Evolutionary conservation across 1,140 invertebrate species (phyloP).

Genomic region (Eubasilissa regina): DNA sequence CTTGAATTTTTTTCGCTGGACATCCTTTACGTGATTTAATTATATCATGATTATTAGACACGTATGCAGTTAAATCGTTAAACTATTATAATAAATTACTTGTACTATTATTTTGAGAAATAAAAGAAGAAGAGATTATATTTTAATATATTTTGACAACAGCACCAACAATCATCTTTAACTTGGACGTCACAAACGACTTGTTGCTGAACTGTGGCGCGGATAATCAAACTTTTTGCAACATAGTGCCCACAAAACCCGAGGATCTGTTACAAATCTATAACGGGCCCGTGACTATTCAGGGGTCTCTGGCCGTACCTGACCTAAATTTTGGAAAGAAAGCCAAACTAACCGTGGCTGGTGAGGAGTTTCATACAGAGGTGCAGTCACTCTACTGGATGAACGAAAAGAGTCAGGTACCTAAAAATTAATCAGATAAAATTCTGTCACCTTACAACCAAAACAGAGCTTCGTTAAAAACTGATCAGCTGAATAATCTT

Average conservation of each 20-base stretch:
- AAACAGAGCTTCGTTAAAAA: too few species aligned
- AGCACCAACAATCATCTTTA: constrained; percentile 51
- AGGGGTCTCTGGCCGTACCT: constrained; percentile 45
- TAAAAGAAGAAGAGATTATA: too few species aligned
- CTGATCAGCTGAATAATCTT: too few species aligned
- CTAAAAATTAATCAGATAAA: too few species aligned
- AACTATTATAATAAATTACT: too few species aligned
- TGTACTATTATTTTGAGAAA: too few species aligned
- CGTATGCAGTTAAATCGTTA: too few species aligned
- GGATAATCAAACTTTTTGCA: constrained; percentile 49
- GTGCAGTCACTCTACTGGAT: constrained; percentile 53
- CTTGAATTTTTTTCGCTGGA: too few species aligned
- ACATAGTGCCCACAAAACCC: constrained; percentile 43
- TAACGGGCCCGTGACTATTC: constrained; percentile 51
- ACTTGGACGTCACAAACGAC: constrained; percentile 50
- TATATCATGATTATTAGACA: too few species aligned
- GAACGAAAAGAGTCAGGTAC: constrained; percentile 53
- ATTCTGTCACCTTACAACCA: too few species aligned
- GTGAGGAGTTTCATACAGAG: constrained; percentile 50
- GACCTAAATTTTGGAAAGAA: constrained; percentile 51
- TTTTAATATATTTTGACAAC: too few species aligned
- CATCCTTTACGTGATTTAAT: too few species aligned
- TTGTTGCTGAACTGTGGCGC: constrained; percentile 53
- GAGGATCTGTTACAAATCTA: constrained; percentile 58
- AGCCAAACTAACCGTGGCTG: constrained; percentile 48